Percentiles rank a stretch among this genome's conserved stretches.
These are phyloP conservation scores for Rhagium mordax DNA, from an alignment of 2,888 invertebrate genomes.

Conservation along the genomic window DNA sequence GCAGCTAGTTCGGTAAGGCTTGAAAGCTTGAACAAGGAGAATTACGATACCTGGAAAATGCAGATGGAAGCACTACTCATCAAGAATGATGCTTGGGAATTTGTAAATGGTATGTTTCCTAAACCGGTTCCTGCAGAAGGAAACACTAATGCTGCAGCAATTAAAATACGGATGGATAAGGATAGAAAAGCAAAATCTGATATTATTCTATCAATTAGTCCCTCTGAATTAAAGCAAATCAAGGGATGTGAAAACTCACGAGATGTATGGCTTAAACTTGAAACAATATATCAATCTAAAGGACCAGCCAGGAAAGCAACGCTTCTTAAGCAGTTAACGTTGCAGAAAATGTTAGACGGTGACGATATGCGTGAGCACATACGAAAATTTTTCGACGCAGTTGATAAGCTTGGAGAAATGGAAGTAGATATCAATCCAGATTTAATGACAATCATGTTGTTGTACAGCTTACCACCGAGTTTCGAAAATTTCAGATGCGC, in stretches of 20 bases:
- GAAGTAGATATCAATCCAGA: slow-evolving; percentile 56
- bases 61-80: no score
- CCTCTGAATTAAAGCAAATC: neutral
- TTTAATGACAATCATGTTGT: slow-evolving; percentile 57
- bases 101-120: no score
- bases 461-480: slow-evolving; percentile 51
- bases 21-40: no score
- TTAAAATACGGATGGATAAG: no score
- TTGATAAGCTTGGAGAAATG: slow-evolving; percentile 61
- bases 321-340: neutral
- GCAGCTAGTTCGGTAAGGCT: no score
- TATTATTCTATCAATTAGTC: neutral
- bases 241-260: neutral
- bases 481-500: slow-evolving; percentile 64
- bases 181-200: neutral
- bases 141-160: no score
- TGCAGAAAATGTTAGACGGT: neutral
- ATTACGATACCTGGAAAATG: no score
- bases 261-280: neutral
- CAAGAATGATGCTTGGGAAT: no score
- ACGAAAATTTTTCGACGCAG: slow-evolving; percentile 57
- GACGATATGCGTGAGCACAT: neutral
- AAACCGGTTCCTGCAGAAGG: no score
- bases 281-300: neutral
- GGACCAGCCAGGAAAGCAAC: neutral